phyloP scores from a whole-genome alignment of 2,888 invertebrate species.

The Mantis religiosa region DNA sequence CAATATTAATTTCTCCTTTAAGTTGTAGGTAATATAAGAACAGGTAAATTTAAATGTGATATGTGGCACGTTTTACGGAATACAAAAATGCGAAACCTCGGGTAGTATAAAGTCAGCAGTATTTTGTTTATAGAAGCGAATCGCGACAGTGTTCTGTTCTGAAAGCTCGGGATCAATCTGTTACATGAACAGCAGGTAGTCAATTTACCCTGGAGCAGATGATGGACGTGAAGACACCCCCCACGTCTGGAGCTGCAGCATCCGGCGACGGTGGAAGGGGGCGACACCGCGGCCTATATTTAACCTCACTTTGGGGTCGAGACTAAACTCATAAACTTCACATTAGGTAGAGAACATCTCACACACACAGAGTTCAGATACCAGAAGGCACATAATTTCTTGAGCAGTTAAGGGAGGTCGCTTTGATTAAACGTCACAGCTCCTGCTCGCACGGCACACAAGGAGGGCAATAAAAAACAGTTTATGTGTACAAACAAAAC shows the following conservation, averaged over 20 bases:
- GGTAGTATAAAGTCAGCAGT: too few relatives aligned
- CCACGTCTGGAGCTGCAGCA: not conserved
- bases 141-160: not conserved
- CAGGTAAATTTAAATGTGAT: too few relatives aligned
- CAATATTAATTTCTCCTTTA: too few relatives aligned
- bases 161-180: not conserved
- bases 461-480: not conserved
- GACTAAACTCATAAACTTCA: not conserved
- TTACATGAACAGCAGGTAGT: not conserved
- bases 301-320: not conserved
- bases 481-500: not conserved
- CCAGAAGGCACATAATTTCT: not conserved
- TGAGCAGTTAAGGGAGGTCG: not conserved
- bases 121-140: too few relatives aligned
- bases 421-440: not conserved
- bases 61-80: too few relatives aligned
- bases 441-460: not conserved
- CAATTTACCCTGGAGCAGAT: not conserved
- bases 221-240: not conserved
- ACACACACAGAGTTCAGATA: not conserved
- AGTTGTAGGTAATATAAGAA: too few relatives aligned
- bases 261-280: not conserved
- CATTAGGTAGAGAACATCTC: not conserved
- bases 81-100: too few relatives aligned
- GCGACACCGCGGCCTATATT: not conserved